Base-by-base conservation (phyloP, 2,888 invertebrate species). In the Slavum lentiscoides region DNA sequence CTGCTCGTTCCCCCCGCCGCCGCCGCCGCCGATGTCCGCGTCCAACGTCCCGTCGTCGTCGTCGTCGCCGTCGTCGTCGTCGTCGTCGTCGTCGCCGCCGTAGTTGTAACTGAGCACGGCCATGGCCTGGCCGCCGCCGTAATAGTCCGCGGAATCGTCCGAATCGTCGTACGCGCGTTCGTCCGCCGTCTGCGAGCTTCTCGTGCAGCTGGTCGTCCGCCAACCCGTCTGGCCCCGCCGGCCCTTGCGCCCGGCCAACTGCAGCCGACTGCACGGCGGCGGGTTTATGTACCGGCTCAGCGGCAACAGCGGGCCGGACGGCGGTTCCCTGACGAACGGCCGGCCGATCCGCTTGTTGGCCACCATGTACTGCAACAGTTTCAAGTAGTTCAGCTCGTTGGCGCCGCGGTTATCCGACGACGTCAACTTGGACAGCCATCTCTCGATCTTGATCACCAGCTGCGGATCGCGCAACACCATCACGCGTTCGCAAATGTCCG, bases 331-430 rank as follows among this genome's bases (percentile, higher is more conserved):
- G n/a, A 37, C 17, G 17, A 77, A 77, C 1, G 76, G 76, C 13
- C 43, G 59, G 15, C 49, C 49, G 30, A 77, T 61, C 5, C 69
- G 23, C 30, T 37, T 21, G n/a, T 61, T n/a, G 37, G 30, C 30
- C 37, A 77, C 30, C 76, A 77, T 77, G 68, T 61, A 43, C 49
- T 62, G 67, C 68, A 77, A 21, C 9, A 77, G 69, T 23, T 69
- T 69, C 17, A 77, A 13, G 49, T 77, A 69, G 17, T 69, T 49
- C 11, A 77, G 69, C 11, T 77, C 76, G 37, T 69, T 62, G 5
- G 17, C 15, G 0, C 61, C 76, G 0, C 76, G 76, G 17, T 17
- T 39, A 9, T 68, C 69, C 6, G n/a, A 59, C 9, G 30, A 39
- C 9, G 68, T 68, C 59, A 77, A 17, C 23, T 37, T 77, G 37